Evolutionary conservation across 2,113 vertebrate genomes (phyloP), one percentile per base, ranked within the genome.

Genomic region (Lutjanus erythropterus): DNA sequence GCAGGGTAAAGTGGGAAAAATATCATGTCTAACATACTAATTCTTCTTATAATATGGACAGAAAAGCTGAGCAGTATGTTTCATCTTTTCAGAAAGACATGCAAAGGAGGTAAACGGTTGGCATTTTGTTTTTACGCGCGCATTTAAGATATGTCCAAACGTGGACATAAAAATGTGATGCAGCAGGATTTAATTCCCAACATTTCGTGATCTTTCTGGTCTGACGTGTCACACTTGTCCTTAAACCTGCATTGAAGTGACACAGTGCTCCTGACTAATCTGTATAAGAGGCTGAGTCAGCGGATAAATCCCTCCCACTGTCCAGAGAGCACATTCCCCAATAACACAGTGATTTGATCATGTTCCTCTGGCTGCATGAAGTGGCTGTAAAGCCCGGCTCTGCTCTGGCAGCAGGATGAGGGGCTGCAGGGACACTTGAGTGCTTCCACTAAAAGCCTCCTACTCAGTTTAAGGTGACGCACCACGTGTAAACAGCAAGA

Each of bases 251-350:
- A 31, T 19, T 44, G 33, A 70, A 80, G 78, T 85, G 85, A 85
- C 86, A 66, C 64, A 14, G 31, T 21, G 41, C 41, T 69, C 77
- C 73, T 15, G 21, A 50, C 80, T 86, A 90, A 92, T 89, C 85
- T 72, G 46, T 52, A 21, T 74, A 42, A 89, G 81, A 87, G 89
- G 56, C 89, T 88, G 86, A 90, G 79, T 89, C 87, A 90, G 87
- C 75, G 21, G 79, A 60, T 52, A 75, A 86, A 78, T 72, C 81
- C 78, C 61, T 33, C 61, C 73, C 2, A n/a, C 74, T 53, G 37
- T 64, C 69, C 81, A 21, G 15, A 76, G 56, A 81, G 84, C 18
- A 73, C 75, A 66, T 59, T 71, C 61, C 42, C 77, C 84, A 86
- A 77, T 69, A 87, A 69, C 77, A 70, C 73, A 25, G 44, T 75